Evolutionary conservation across 2,113 vertebrate species (phyloP).

Genomic region (Drymodes brunneopygia): DNA sequence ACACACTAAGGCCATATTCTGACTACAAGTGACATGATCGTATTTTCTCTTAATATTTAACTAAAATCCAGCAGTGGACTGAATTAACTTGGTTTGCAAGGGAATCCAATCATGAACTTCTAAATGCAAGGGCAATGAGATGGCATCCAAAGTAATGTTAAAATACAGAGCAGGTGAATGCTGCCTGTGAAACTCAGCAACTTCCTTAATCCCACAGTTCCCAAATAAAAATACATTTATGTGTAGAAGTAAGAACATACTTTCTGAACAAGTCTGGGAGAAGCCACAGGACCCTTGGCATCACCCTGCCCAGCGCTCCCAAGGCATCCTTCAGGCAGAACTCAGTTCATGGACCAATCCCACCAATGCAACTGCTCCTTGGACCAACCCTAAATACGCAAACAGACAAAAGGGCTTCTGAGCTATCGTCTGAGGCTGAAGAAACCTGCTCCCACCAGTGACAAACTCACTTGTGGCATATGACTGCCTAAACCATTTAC

Average conservation of each 20-base stretch:
- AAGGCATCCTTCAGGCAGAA: not conserved
- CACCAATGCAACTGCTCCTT: fast-evolving
- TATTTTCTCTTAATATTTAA: not conserved
- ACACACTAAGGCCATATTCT: not conserved
- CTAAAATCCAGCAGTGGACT: not conserved
- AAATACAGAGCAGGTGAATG: not conserved
- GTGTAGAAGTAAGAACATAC: not conserved
- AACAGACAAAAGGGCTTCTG: not conserved
- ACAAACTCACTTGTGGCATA: not conserved
- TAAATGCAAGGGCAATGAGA: not conserved
- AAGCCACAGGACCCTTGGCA: not conserved
- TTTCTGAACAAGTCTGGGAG: not conserved
- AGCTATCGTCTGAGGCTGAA: not conserved
- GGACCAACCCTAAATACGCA: not conserved
- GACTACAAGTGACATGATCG: not conserved
- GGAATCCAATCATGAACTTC: not conserved
- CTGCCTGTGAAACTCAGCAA: not conserved
- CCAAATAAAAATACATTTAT: not conserved
- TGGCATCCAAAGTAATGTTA: not conserved
- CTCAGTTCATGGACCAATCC: not conserved
- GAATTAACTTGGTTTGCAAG: not conserved
- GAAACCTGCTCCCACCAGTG: not conserved
- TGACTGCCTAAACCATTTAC: not conserved
- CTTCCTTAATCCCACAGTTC: not conserved
- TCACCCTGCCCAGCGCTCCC: too few species aligned